phyloP scores from a whole-genome alignment of 2,797 vertebrate genomes.

The Apogon hyalosoma region DNA sequence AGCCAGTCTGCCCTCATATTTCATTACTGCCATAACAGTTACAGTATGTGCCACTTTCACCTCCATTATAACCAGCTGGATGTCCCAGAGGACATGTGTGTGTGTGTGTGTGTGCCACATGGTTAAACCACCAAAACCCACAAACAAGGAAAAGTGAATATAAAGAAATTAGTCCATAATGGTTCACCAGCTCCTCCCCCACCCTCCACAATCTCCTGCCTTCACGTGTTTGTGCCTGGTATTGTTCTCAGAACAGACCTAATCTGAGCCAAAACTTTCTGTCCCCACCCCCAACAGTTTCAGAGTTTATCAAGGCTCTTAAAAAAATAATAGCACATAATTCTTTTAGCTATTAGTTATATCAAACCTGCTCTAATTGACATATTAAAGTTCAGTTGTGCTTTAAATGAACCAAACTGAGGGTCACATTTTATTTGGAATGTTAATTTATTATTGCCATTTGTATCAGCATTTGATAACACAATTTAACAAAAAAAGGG shows the following conservation, averaged over 20 bases:
- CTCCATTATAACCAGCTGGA: conserved; percentile 26
- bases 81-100: conserved; percentile 3
- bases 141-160: neutral
- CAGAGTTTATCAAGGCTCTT: too few species aligned
- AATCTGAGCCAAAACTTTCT: conserved; percentile 6
- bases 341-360: too few species aligned
- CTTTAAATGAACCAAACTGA: too few species aligned
- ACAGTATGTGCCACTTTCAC: conserved; percentile 26
- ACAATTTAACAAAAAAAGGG: too few species aligned
- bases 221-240: conserved; percentile 29
- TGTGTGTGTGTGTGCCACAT: neutral
- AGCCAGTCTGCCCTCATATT: conserved; percentile 44
- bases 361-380: too few species aligned
- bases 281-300: neutral
- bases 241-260: conserved; percentile 34
- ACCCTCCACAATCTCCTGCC: conserved; percentile 10
- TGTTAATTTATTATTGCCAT: too few species aligned
- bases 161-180: conserved; percentile 7
- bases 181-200: neutral
- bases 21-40: conserved; percentile 40
- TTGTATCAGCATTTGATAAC: too few species aligned
- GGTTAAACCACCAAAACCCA: neutral
- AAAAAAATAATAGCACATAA: too few species aligned
- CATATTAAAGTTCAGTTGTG: too few species aligned
- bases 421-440: too few species aligned